phyloP scores from a whole-genome alignment of 2,888 invertebrate genomes.

The Drosophila melanosoma region DNA sequence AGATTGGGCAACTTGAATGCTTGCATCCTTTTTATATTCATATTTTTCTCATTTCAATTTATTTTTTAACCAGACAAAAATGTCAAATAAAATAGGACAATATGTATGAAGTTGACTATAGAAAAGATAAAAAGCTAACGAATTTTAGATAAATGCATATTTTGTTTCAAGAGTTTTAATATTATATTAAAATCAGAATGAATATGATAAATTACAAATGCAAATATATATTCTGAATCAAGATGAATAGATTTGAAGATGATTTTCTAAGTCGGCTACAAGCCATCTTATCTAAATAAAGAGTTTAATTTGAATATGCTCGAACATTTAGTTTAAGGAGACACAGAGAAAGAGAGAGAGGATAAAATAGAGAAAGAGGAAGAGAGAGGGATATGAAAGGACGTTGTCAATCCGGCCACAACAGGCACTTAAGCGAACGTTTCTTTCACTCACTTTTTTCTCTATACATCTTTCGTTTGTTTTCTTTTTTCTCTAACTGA shows the following conservation, averaged over 20 bases:
- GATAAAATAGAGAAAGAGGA: not conserved
- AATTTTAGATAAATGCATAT: not conserved
- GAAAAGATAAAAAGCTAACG: not conserved
- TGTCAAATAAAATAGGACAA: not conserved
- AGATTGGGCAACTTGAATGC: slow-evolving; percentile 44
- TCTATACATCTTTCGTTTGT: slow-evolving; percentile 2
- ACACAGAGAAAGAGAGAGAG: not conserved
- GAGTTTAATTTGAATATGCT: not conserved
- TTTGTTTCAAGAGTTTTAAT: not conserved
- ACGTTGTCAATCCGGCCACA: slow-evolving; percentile 4
- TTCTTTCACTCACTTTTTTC: not conserved
- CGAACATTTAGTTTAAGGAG: not conserved
- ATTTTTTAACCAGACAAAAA: not conserved
- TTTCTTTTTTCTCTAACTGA: slow-evolving; percentile 42
- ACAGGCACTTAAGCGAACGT: slow-evolving; percentile 5
- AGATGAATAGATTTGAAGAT: not conserved
- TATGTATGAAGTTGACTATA: not conserved
- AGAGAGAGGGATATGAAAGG: not conserved
- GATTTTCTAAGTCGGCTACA: not conserved
- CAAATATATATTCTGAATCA: not conserved
- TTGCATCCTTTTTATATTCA: slow-evolving; percentile 15
- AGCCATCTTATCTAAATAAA: not conserved
- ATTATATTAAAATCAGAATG: not conserved
- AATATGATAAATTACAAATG: not conserved
- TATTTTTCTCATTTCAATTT: not conserved